Evolutionary conservation across 2,113 vertebrate species (phyloP), one percentile per base, ranked within the genome.

Genomic region (Chlamydotis undulata): DNA sequence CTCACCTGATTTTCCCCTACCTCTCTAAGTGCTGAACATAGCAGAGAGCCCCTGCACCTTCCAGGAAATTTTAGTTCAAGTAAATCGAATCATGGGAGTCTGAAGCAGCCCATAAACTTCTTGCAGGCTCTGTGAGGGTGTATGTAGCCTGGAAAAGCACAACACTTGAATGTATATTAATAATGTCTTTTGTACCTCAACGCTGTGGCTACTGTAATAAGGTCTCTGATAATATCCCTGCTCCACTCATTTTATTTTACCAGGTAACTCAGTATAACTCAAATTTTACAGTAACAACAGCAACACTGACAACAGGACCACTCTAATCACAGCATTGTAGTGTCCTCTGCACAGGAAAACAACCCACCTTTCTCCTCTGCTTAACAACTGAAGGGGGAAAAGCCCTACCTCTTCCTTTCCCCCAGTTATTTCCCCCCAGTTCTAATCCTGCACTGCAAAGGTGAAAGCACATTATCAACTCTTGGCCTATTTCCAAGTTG

Each of bases 11-110:
- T 63, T 69, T 28, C 22, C 14, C 23, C 16, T 49, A 8, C 28
- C 14, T 89, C 50, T 57, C 53, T 4, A 69, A 79, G 33, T 19
- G 11, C 29, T 76, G 28, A 92, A 67, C 9, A n/a, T 1, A 55
- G 61, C 10, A 74, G 22, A 68, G 55, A 73, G 43, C 9, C 13
- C 11, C 19, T 79, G 45, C 18, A 52, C 26, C 52, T 59, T 59
- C 49, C 75, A 83, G 31, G 71, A 57, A 39, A 69, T 65, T 83
- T 61, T 9, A 90, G 47, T 21, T 75, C 60, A 56, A 45, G 21
- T 60, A 68, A 83, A 50, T 31, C 0, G 0, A 95, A 61, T 24
- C 35, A 47, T 4, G 0, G 1, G 4, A 61, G 56, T 28, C 76
- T 63, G 64, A 78, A 28, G 59, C 28, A 76, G 87, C 29, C 41